Evolutionary conservation across 2,797 vertebrate species (phyloP).

Genomic region (Carapus acus): DNA sequence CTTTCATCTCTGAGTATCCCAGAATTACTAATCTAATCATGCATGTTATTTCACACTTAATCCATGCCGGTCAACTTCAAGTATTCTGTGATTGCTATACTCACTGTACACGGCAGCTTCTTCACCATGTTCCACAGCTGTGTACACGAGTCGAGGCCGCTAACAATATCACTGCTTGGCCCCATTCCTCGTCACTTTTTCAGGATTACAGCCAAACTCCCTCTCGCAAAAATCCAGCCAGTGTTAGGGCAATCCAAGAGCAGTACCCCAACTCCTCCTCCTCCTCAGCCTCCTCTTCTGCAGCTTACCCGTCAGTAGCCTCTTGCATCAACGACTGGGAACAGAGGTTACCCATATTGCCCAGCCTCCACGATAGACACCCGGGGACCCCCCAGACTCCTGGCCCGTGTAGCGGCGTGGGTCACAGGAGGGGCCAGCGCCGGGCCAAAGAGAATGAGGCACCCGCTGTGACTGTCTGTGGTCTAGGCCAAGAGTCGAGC

Average conservation of each 20-base stretch:
- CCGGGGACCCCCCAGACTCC: constrained; percentile 70
- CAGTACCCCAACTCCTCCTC: constrained; percentile 51
- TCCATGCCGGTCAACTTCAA: constrained; percentile 3
- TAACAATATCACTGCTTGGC: constrained; percentile 60
- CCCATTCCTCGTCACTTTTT: constrained; percentile 53
- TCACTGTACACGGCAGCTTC: constrained; percentile 11
- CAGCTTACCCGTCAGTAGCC: constrained; percentile 86
- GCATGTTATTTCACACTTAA: constrained; percentile 37
- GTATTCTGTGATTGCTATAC: constrained; percentile 6
- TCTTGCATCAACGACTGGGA: constrained; percentile 91
- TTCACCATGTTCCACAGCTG: constrained; percentile 14
- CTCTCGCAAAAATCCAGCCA: constrained; percentile 52
- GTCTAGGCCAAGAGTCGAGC: constrained; percentile 77
- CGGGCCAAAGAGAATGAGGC: constrained; percentile 72
- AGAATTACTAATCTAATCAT: constrained; percentile 11
- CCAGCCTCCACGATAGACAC: constrained; percentile 62
- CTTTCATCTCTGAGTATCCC: constrained; percentile 1
- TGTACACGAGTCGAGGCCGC: constrained; percentile 42
- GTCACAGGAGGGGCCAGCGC: constrained; percentile 72
- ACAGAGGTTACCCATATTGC: constrained; percentile 77
- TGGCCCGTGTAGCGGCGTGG: constrained; percentile 57
- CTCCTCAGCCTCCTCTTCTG: constrained; percentile 15
- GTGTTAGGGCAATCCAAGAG: constrained; percentile 72
- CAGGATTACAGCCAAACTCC: constrained; percentile 61
- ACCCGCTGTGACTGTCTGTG: constrained; percentile 61